Base-by-base conservation (phyloP, 2,113 vertebrate species). In the Excalfactoria chinensis region DNA sequence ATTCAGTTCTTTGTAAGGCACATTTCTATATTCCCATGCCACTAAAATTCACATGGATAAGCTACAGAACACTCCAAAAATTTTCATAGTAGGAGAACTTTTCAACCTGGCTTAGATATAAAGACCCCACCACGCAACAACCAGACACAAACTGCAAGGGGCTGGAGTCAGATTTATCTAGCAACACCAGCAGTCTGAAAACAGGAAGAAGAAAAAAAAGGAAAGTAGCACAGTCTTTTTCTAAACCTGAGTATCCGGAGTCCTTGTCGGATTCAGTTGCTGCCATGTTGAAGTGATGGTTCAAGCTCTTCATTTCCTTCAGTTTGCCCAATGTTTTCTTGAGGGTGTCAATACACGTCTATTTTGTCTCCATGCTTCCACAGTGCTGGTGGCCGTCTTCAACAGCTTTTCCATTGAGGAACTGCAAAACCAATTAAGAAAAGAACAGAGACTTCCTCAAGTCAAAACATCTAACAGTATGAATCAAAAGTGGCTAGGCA, bases 241-340 rank as follows among this genome's bases (percentile, higher is more conserved):
- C 18, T 85, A 90, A 93, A 99, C 98, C 99, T 98, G 98, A 99
- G 92, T 98, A 99, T 94, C 98, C 98, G 0, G 98, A 99, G 95
- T 99, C 98, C 95, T 98, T 98, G 96, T 98, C 98, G 71, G 98
- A 97, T 84, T 98, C 98, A 25, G 96, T 46, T 34, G 95, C 86
- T 0, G 94, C 95, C 88, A 93, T 78, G 18, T 35, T 95, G 35
- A 96, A 86, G 2, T 21, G 93, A 67, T 80, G 95, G 20, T 77
- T 92, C 37, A n/a, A 73, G 63, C 93, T 97, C 35, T 97, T 97
- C 94, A 86, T 95, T 49, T 95, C 96, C 0, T 5, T 76, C 90
- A 95, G 95, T 95, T 85, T 93, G 81, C 86, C 94, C 43, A 78
- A 35, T 4, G 89, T 84, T 35, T 97, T 80, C 77, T 94, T 59